phyloP scores from a whole-genome alignment of 1,140 invertebrate species.

The Eurosta solidaginis region DNA sequence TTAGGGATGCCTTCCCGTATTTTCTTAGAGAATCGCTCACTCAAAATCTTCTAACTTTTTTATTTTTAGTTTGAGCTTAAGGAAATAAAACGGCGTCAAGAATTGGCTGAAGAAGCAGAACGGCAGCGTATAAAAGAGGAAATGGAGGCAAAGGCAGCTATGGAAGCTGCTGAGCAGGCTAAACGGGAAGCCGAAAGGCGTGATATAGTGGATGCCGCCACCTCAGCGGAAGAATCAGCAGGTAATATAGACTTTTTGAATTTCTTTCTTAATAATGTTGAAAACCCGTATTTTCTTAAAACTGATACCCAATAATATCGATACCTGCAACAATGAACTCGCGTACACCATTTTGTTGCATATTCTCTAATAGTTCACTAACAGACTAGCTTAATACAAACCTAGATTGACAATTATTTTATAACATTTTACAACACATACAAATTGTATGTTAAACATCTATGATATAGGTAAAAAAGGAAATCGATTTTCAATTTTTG shows the following conservation, averaged over 20 bases:
- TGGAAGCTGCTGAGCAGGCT: constrained; percentile 63
- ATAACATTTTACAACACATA: too few species aligned
- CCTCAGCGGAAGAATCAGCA: constrained; percentile 52
- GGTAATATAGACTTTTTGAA: constrained; percentile 45
- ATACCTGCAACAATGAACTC: too few species aligned
- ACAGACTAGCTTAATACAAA: too few species aligned
- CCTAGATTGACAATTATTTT: too few species aligned
- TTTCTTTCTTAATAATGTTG: not conserved
- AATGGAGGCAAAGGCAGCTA: constrained; percentile 67
- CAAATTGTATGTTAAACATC: too few species aligned
- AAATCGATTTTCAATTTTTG: too few species aligned
- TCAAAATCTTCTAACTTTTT: not conserved
- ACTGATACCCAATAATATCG: too few species aligned
- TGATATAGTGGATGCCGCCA: constrained; percentile 60
- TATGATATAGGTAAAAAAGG: too few species aligned
- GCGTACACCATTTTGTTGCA: too few species aligned
- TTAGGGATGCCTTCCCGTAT: too few species aligned
- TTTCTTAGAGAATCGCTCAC: too few species aligned
- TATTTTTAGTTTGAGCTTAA: constrained; percentile 89
- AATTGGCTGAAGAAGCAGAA: constrained; percentile 81
- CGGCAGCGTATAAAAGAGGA: constrained; percentile 67
- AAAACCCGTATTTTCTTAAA: not conserved
- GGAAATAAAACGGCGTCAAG: constrained; percentile 88
- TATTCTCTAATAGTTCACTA: not conserved
- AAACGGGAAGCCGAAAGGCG: constrained; percentile 56